Percentiles rank a stretch among this genome's conserved stretches.
Evolutionary conservation across 2,113 vertebrate genomes (phyloP).

Genomic region (Scolopax mira): DNA sequence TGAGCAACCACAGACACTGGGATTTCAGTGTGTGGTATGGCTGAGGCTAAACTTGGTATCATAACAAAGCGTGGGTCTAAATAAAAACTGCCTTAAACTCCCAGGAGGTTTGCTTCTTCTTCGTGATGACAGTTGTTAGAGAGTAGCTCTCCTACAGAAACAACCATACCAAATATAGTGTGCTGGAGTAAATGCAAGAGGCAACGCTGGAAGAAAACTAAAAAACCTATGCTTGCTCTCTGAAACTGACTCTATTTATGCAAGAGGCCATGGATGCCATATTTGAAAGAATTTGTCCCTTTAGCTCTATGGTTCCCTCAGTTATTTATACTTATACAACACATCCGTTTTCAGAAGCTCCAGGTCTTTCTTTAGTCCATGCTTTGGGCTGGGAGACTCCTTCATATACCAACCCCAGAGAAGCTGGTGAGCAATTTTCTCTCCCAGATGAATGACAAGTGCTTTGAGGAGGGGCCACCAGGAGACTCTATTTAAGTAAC

Average conservation of each 20-base stretch:
- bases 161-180: neutral
- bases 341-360: neutral
- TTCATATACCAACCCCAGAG: accelerated
- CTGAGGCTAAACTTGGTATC: constrained; percentile 23
- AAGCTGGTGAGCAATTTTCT: neutral
- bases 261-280: neutral
- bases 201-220: neutral
- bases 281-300: neutral
- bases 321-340: neutral
- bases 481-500: neutral
- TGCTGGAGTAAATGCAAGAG: constrained; percentile 23
- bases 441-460: neutral
- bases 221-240: neutral
- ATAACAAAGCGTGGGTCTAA: constrained; percentile 19
- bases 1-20: neutral
- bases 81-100: constrained; percentile 11
- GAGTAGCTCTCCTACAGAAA: constrained; percentile 27
- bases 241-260: neutral
- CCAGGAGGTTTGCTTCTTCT: neutral
- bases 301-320: neutral
- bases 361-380: neutral
- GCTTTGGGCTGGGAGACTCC: neutral
- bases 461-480: neutral
- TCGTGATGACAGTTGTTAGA: neutral
- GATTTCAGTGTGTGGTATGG: neutral